Conservation (phyloP, 2,888 invertebrate species). For the Netelia inedita region DNA sequence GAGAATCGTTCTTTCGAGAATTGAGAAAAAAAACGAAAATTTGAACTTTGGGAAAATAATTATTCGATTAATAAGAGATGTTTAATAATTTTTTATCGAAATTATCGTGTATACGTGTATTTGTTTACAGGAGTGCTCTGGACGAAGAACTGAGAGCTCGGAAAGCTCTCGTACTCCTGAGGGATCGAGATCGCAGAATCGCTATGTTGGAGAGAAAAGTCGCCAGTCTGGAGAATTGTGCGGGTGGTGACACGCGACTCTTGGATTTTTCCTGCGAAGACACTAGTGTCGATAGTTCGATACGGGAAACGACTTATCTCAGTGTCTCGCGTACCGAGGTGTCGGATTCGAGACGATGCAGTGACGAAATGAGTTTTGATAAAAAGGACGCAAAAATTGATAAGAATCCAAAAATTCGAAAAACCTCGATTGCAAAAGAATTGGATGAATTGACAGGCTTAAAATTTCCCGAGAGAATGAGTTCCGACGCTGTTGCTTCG, state of each 20-base stretch:
- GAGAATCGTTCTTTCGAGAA: background rate
- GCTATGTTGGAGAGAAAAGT: slow-evolving; percentile 72
- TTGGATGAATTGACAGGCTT: slow-evolving; percentile 44
- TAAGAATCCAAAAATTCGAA: background rate
- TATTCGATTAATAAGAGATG: background rate
- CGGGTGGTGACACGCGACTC: slow-evolving; percentile 15
- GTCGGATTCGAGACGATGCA: background rate
- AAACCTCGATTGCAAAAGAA: background rate
- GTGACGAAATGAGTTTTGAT: background rate
- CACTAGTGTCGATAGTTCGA: slow-evolving; percentile 15
- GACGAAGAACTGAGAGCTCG: slow-evolving; percentile 74
- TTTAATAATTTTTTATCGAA: too few species aligned
- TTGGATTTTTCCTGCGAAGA: slow-evolving; percentile 16
- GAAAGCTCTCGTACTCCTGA: slow-evolving; percentile 72
- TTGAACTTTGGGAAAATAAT: background rate
- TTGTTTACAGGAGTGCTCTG: slow-evolving; percentile 72
- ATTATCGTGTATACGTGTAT: background rate
- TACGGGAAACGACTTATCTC: slow-evolving; percentile 49
- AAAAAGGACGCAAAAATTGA: background rate
- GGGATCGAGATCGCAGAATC: slow-evolving; percentile 72
- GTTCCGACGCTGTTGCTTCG: slow-evolving; percentile 50
- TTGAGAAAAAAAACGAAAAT: background rate
- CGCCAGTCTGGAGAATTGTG: slow-evolving; percentile 67
- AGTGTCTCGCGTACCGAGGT: slow-evolving; percentile 25
- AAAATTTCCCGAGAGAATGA: slow-evolving; percentile 52